Base-by-base conservation (phyloP, 2,797 vertebrate genomes). In the Phataginus tricuspis region DNA sequence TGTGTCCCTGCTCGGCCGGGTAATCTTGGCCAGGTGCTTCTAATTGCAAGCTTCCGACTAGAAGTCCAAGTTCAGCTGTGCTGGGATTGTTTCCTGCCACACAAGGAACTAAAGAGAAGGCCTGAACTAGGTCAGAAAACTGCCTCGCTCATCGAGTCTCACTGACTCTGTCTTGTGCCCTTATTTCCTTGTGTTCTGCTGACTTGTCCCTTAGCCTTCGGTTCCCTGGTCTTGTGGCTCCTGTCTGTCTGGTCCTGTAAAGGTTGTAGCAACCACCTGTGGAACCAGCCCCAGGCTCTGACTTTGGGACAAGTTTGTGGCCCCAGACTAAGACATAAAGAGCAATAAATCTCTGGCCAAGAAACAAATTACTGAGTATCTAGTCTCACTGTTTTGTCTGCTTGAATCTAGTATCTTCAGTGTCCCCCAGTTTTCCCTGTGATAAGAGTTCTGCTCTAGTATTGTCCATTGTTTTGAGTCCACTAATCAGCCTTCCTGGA, bases 121-220 rank as follows among this genome's bases (percentile, higher is more conserved):
- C 85, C 91, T 49, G 45, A 97, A 95, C 88, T 92, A 74, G 96
- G 96, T 97, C 97, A 97, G 91, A 84, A 94, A 96, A 96, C 61
- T 74, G 92, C 89, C 83, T 95, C 23, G 4, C 90, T 98, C 97
- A 87, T 89, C 96, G 94, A 34, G 68, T 83, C 91, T 83, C 75
- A 34, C 49, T 12, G 4, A 21, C 59, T 75, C 49, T 0, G 42
- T 74, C 82, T 93, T 61, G 88, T 91, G 88, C 55, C 88, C 78
- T 82, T 78, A 11, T 80, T 95, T 87, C 68, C 71, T 75, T 59
- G 27, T 72, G 39, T 77, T 29, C 61, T 25, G 66, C 45, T 29
- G 15, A 83, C 55, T 64, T 61, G 63, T 87, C 63, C 25, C 25
- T 80, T 55, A 25, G 55, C 53, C 57, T 74, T n/a, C 29, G 15